A percentile compares a stretch with the other conserved stretches of the same genome.
Evolutionary conservation across 2,888 invertebrate species (phyloP).

Genomic region (Sepioteuthis lessoniana): DNA sequence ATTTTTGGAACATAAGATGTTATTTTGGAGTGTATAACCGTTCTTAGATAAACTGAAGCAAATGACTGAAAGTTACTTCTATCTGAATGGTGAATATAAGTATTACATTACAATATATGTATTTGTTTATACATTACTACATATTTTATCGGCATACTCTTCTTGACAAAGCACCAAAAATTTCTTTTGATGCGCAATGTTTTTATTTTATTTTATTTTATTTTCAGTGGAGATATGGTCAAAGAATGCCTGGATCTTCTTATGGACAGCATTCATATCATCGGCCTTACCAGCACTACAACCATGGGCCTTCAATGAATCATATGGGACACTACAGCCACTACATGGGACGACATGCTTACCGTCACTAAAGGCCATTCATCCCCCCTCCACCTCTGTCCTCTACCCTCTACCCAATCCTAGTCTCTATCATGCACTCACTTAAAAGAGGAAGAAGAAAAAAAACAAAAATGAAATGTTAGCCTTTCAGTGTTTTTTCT

Average conservation of each 20-base stretch:
- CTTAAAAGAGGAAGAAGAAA: neutral
- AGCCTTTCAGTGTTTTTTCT: neutral
- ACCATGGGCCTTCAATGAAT: neutral
- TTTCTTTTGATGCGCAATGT: no score
- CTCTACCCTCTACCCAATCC: neutral
- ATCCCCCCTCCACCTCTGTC: neutral
- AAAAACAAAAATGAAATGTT: neutral
- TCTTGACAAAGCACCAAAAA: no score
- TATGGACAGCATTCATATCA: constrained; percentile 38
- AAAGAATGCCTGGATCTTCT: constrained; percentile 12
- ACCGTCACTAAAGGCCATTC: neutral
- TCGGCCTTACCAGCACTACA: constrained; percentile 34
- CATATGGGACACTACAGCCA: constrained; percentile 25
- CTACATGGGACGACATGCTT: constrained; percentile 44
- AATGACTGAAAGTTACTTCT: no score
- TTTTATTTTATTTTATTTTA: neutral
- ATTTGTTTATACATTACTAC: no score
- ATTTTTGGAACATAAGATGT: no score
- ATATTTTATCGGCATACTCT: no score
- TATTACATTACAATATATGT: no score
- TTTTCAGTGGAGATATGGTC: constrained; percentile 42
- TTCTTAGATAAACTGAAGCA: no score
- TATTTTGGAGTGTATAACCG: no score
- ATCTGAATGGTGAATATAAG: no score
- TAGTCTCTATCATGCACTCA: neutral